Evolutionary conservation across 2,797 vertebrate genomes (phyloP).

Genomic region (Poeciliopsis gracilis): DNA sequence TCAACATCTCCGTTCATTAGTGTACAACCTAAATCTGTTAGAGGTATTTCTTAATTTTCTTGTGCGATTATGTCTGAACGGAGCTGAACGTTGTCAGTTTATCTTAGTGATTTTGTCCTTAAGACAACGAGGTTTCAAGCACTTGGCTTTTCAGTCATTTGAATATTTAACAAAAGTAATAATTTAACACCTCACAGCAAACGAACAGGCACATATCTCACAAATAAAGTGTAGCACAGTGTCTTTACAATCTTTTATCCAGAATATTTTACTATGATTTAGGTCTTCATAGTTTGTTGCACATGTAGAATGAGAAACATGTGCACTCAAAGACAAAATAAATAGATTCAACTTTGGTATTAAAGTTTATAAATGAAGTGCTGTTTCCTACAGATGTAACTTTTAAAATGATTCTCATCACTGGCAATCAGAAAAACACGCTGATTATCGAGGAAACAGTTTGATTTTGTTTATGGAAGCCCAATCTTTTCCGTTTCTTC

Average conservation of each 20-base stretch:
- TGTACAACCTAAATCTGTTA: not conserved
- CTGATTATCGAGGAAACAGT: not conserved
- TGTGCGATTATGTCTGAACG: not conserved
- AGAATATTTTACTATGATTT: not conserved
- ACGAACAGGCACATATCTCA: not conserved
- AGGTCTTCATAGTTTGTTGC: slow-evolving; percentile 45
- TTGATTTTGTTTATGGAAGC: not conserved
- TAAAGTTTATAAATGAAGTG: slow-evolving; percentile 21
- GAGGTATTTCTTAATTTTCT: not conserved
- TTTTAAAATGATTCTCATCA: slow-evolving; percentile 4
- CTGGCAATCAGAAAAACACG: slow-evolving; percentile 29
- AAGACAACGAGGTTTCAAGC: not conserved
- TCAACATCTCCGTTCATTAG: not conserved
- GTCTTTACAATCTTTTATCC: not conserved
- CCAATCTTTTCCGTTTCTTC: not conserved
- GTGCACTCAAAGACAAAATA: slow-evolving; percentile 24
- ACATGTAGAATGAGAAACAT: slow-evolving; percentile 45
- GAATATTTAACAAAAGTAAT: not conserved
- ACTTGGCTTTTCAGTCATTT: not conserved
- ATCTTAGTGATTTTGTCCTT: not conserved
- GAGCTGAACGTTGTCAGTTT: not conserved
- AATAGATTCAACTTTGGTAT: slow-evolving; percentile 56
- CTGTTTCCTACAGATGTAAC: slow-evolving; percentile 1
- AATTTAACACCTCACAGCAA: not conserved
- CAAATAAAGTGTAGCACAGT: not conserved